A percentile compares a stretch with the other conserved stretches of the same genome.
Evolutionary conservation across 2,888 invertebrate genomes (phyloP).

Genomic region (Alloscopus bannaensis): DNA sequence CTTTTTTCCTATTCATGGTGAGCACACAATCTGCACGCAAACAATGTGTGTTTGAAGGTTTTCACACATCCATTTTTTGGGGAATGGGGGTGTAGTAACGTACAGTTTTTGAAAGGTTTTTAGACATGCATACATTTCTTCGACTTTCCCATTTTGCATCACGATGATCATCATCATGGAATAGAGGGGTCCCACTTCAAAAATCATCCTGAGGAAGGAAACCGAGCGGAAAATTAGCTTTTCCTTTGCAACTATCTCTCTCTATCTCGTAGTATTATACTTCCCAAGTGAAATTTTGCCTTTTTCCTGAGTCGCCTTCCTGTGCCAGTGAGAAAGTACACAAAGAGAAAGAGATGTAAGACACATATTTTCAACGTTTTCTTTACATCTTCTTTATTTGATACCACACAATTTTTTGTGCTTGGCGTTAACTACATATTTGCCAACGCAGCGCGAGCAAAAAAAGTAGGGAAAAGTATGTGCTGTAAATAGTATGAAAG

Average conservation of each 20-base stretch:
- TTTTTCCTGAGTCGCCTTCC: slow-evolving; percentile 1
- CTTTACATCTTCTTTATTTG: too few relatives aligned
- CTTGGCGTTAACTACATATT: too few relatives aligned
- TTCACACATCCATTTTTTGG: neutral
- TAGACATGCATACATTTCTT: too few relatives aligned
- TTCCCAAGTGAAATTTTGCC: slow-evolving; percentile 18
- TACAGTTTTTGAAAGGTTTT: too few relatives aligned
- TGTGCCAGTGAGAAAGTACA: neutral
- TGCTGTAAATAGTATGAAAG: too few relatives aligned
- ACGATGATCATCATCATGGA: slow-evolving; percentile 25
- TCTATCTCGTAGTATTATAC: too few relatives aligned
- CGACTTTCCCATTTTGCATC: too few relatives aligned
- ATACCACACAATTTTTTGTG: too few relatives aligned
- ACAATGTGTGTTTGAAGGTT: neutral
- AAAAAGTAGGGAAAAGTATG: neutral
- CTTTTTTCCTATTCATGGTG: neutral
- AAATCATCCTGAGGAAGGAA: slow-evolving; percentile 61
- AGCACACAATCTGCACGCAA: neutral
- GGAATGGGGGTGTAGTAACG: slow-evolving; percentile 2
- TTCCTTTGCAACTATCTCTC: slow-evolving; percentile 48
- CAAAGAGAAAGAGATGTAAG: neutral
- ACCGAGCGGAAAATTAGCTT: slow-evolving; percentile 63
- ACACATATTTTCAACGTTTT: too few relatives aligned
- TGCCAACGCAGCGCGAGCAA: slow-evolving; percentile 9
- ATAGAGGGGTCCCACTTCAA: slow-evolving; percentile 23